Evolutionary conservation across 2,888 invertebrate species (phyloP).

Genomic region (Troilus luridus): DNA sequence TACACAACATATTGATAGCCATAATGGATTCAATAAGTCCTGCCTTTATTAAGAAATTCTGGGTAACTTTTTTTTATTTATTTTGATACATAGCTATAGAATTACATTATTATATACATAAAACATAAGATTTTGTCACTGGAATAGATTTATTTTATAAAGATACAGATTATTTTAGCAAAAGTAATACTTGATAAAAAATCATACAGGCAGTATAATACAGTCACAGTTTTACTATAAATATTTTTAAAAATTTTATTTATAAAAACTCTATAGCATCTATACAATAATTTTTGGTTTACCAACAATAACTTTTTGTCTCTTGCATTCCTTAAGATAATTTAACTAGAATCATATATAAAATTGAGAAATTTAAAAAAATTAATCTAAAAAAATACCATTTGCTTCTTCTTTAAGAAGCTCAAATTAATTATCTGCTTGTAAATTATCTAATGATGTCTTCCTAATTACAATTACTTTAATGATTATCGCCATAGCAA

Average conservation of each 20-base stretch:
- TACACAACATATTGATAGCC: not conserved
- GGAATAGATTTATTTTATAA: not conserved
- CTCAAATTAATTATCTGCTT: not conserved
- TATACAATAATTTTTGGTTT: not conserved
- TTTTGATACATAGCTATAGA: not conserved
- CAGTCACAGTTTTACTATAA: slow-evolving; percentile 1
- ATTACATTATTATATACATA: not conserved
- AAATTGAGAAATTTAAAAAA: not conserved
- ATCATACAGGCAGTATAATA: not conserved
- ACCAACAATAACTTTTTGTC: not conserved
- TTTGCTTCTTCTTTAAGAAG: not conserved
- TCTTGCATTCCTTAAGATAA: not conserved
- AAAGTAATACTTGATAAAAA: not conserved
- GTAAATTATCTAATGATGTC: not conserved
- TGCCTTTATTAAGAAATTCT: not conserved
- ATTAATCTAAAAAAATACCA: not conserved
- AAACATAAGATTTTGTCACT: slow-evolving; percentile 11
- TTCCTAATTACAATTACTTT: not conserved
- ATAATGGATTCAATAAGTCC: not conserved
- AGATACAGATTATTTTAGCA: not conserved
- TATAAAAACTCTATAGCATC: not conserved
- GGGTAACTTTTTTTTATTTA: not conserved
- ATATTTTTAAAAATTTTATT: not conserved
- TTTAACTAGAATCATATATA: not conserved
- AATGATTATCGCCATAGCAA: slow-evolving; percentile 16